Base-by-base conservation (phyloP, 2,888 invertebrate genomes). In the Drosophila limbata region DNA sequence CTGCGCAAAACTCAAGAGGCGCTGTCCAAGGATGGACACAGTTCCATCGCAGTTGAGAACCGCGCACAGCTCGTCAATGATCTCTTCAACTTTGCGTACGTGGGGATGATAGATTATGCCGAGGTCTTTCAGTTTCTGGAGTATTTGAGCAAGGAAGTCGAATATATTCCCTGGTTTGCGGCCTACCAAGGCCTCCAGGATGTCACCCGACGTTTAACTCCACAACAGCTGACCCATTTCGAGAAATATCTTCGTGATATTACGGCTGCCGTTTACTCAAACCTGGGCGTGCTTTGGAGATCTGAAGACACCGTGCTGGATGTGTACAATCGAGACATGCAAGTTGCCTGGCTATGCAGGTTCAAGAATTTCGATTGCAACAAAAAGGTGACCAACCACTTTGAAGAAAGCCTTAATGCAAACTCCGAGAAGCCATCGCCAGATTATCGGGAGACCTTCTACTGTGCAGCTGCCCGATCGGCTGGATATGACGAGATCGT, bases 51-150 rank as follows among this genome's bases (percentile, higher is more conserved):
- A 10, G 81, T 76, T 9, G 84, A 95, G 9, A 97, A 96, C 91
- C 94, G 97, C 33, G 97, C 96, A 0, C 96, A 97, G 61, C 84
- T 95, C 9, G 91, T 97, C 0, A 96, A 96, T 79, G 98, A 98
- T 90, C 93, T 95, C 4, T 94, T 95, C 72, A 94, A 94, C 72
- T 91, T 95, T 55, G 95, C 95, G 3, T 93, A 94, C 62, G 94
- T 57, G 5, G 57, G 61, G 1, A 48, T 48, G 21, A 35, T 82
- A 6, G 82, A 84, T 11, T 87, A 84, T 6, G 73, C 47, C 1
- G 71, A 85, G 4, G 88, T 88, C 1, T 94, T 98, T 37, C 93
- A 94, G 39, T 93, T 96, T 37, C 93, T 95, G 0, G 93, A 94
- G 0, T 98, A 96, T 93, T 92, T 98, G 69, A 91, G 92, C 40